Conservation (phyloP, 2,888 invertebrate species). For the Linyphia triangularis region DNA sequence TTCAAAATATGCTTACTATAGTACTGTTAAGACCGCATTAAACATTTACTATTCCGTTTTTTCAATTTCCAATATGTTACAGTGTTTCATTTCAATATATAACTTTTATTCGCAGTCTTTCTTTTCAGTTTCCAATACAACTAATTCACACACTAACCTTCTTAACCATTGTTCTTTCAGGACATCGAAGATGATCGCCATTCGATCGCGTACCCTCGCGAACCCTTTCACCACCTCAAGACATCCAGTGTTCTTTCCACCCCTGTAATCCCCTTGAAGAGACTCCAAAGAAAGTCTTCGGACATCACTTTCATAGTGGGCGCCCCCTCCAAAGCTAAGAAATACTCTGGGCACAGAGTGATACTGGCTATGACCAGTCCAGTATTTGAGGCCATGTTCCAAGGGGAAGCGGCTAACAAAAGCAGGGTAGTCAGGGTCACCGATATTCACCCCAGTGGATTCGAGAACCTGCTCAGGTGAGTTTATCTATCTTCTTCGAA, state of each 20-base stretch:
- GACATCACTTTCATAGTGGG: constrained; percentile 78
- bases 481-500: not conserved
- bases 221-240: constrained; percentile 47
- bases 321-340: constrained; percentile 77
- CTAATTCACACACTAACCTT: no score
- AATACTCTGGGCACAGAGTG: constrained; percentile 77
- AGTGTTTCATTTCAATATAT: no score
- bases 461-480: constrained; percentile 77
- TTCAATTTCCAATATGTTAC: no score
- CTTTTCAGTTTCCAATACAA: no score
- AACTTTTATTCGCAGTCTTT: no score
- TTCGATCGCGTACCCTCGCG: constrained; percentile 49
- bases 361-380: constrained; percentile 77
- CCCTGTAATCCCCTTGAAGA: constrained; percentile 23
- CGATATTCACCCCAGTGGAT: constrained; percentile 77
- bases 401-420: constrained; percentile 77
- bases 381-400: constrained; percentile 78
- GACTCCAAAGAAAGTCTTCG: constrained; percentile 63
- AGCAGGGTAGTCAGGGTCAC: constrained; percentile 77
- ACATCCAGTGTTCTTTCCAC: constrained; percentile 7
- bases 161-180: not conserved
- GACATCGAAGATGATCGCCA: constrained; percentile 53
- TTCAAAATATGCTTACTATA: no score
- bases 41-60: no score
- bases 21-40: no score